Base-by-base conservation (phyloP, 2,797 vertebrate species). In the Pseudopleuronectes americanus region DNA sequence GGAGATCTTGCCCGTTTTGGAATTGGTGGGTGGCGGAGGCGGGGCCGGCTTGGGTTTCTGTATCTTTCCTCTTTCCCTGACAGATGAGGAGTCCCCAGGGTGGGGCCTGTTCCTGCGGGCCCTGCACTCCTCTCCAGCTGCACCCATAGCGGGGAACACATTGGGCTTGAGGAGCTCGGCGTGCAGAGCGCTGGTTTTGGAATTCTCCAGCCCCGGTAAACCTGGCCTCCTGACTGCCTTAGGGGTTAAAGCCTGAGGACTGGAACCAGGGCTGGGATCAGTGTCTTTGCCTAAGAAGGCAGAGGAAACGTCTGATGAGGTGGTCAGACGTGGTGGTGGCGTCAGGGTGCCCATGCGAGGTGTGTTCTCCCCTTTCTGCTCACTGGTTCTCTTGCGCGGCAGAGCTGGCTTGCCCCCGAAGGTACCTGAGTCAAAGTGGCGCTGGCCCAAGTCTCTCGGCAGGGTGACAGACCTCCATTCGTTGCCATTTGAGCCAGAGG, bases 381-480 rank as follows among this genome's bases (percentile, higher is more conserved):
- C 97, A 0, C 85, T 95, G 0, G 94, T 94, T 56, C 95, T 90
- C 82, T 99, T 99, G 53, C 97, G 96, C 0, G 97, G 98, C 86
- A 99, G 90, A 0, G 96, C 98, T 0, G 98, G 98, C 89, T 98
- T 98, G 28, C 95, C 94, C 5, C 95, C 96, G 0, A 97, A 95
- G 1, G 96, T 96, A 73, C 96, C 95, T 0, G 96, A 95, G 78
- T 99, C 96, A 16, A 97, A 96, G 84, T 96, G 96, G 6, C 95
- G 94, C 71, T 96, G 96, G 78, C 96, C 95, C 57, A 96, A 78
- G 83, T 98, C 97, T 47, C 97, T 95, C 0, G 97, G 98, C 68
- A 99, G 94, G 0, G 98, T 99, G 80, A 99, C 95, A 0, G 97
- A 98, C 82, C 92, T 95, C 96, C 96, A 97, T 76, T 98, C 97